These are phyloP conservation scores for Elachura formosa DNA, from an alignment of 2,113 vertebrate species.

Conservation along the genomic window DNA sequence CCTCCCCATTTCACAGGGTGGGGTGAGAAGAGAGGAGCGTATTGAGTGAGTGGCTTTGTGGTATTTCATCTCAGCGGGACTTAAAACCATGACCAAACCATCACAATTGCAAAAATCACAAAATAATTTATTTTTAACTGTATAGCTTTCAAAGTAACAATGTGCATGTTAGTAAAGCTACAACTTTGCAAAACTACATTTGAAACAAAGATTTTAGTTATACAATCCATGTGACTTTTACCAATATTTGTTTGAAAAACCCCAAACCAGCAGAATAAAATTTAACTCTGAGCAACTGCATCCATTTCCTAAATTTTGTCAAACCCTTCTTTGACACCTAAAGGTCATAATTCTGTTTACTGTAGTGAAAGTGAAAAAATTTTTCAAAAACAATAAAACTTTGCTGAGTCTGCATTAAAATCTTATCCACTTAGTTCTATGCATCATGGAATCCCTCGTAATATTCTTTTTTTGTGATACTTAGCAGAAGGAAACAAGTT, in stretches of 20 bases:
- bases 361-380: not conserved
- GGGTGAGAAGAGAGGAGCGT: not conserved
- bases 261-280: not conserved
- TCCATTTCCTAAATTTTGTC: not conserved
- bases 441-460: not conserved
- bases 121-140: not conserved
- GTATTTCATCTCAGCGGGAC: not conserved
- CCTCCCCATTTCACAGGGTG: not conserved
- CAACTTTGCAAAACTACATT: not conserved
- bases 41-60: not conserved
- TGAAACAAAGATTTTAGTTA: not conserved
- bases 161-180: not conserved
- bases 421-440: not conserved
- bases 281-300: not conserved
- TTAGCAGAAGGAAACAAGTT: not conserved
- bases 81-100: not conserved
- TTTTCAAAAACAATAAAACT: not conserved
- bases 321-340: not conserved
- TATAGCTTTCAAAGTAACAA: not conserved
- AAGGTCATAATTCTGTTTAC: not conserved
- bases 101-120: not conserved
- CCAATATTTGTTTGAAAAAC: not conserved
- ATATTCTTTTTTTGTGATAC: not conserved
- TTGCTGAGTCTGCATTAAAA: not conserved
- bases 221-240: not conserved